A percentile compares a stretch with the other conserved stretches of the same genome.
Conservation (phyloP, 2,113 vertebrate genomes). For the Phoxinus phoxinus region DNA sequence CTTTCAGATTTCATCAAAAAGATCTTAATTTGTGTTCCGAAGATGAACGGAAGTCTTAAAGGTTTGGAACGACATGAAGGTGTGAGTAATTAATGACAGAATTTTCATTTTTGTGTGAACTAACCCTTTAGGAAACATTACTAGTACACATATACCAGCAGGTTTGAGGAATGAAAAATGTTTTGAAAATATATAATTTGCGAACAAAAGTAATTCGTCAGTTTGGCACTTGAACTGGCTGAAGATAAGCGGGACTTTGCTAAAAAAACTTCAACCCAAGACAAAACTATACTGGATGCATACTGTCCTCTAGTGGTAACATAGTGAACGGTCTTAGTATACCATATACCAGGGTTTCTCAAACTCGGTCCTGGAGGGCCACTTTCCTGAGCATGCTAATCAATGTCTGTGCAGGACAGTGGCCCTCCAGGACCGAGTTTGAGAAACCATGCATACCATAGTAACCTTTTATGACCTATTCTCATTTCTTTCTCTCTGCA, state of each 20-base stretch:
- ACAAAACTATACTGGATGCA: neutral
- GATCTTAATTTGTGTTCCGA: too few relatives aligned
- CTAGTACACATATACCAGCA: neutral
- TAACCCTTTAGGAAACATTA: neutral
- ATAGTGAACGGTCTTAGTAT: constrained; percentile 1
- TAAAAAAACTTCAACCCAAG: neutral
- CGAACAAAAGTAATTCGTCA: neutral
- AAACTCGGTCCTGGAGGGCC: too few relatives aligned
- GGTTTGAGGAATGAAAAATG: neutral
- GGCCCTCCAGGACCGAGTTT: too few relatives aligned
- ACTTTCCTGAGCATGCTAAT: too few relatives aligned
- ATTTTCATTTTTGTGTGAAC: too few relatives aligned
- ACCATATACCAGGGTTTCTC: too few relatives aligned
- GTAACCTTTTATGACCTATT: neutral
- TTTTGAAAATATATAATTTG: neutral
- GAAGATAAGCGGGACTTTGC: neutral
- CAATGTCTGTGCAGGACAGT: too few relatives aligned
- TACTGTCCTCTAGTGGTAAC: constrained; percentile 36
- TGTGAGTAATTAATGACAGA: too few relatives aligned
- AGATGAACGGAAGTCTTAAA: too few relatives aligned
- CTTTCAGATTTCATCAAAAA: too few relatives aligned
- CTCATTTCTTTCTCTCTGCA: constrained; percentile 62
- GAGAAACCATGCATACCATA: too few relatives aligned
- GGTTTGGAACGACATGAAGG: too few relatives aligned
- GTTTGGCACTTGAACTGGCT: neutral